A percentile compares a stretch with the other conserved stretches of the same genome.
phyloP scores from a whole-genome alignment of 2,888 invertebrate genomes.

The Temnothorax ravouxi region DNA sequence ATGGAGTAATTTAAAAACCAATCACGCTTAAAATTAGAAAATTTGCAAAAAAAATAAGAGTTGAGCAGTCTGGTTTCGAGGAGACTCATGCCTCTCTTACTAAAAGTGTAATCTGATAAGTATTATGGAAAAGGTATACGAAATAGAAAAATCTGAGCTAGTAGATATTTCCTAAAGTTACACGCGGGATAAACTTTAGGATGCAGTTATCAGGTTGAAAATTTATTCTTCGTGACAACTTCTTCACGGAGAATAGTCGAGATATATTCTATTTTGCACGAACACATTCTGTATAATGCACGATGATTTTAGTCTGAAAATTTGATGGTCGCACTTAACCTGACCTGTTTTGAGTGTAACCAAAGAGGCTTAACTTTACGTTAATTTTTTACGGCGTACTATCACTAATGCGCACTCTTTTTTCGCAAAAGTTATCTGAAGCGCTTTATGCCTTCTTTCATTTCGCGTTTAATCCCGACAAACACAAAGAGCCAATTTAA shows the following conservation, averaged over 20 bases:
- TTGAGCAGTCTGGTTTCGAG: neutral
- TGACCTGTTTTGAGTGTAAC: slow-evolving; percentile 55
- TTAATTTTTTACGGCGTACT: slow-evolving; percentile 62
- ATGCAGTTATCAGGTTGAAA: neutral
- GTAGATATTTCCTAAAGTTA: neutral
- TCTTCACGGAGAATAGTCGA: neutral
- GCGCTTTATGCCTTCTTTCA: slow-evolving; percentile 28
- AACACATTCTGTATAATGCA: neutral
- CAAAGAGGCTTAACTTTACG: slow-evolving; percentile 55
- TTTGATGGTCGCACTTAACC: slow-evolving; percentile 43
- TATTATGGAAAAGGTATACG: neutral
- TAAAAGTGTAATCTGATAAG: neutral
- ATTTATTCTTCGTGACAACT: slow-evolving; percentile 23
- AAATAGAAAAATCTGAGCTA: slow-evolving; percentile 7
- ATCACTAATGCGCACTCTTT: slow-evolving; percentile 42
- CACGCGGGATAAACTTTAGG: neutral
- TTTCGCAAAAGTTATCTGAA: slow-evolving; percentile 22
- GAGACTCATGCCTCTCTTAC: neutral
- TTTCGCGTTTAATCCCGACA: slow-evolving; percentile 53
- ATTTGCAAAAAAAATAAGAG: neutral
- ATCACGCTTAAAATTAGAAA: neutral
- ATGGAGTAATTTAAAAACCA: neutral
- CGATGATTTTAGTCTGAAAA: slow-evolving; percentile 31
- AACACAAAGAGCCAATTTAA: slow-evolving; percentile 27
- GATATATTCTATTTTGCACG: neutral